Base-by-base conservation (phyloP, 2,113 vertebrate species). In the Sporophila hypoxantha region DNA sequence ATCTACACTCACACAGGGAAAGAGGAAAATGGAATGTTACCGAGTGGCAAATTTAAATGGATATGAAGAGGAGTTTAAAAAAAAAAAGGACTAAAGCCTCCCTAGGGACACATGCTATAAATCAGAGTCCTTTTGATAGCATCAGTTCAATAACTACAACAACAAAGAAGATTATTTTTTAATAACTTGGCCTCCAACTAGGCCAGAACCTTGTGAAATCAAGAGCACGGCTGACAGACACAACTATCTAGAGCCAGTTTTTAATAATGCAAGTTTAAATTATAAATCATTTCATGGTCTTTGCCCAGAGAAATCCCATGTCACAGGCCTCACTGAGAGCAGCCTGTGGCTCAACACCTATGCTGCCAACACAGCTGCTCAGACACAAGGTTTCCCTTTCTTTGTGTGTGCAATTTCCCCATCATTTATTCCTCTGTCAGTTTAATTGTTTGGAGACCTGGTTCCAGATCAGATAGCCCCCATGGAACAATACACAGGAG, bases 81-180 rank as follows among this genome's bases (percentile, higher is more conserved):
- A 27, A 78, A 87, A 7, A 20, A 5, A 8, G 37, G 12, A 56
- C n/a, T 92, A 77, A 94, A 93, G 6, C n/a, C 20, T 93, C 71
- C 20, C 29, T 78, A 56, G 70, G 85, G 67, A 52, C 13, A 86
- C 34, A 39, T 39, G 49, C 17, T 77, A 46, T 87, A 93, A 73
- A 95, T 91, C 85, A 91, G 32, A 89, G 79, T 94, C 46, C 36
- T 52, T 96, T 85, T 87, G 91, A 87, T 92, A 94, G 57, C 59
- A 87, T 66, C 73, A 82, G 73, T 87, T 90, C 69, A 91, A 94
- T 92, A 94, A 93, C 41, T 61, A 66, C 25, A 82, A 71, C 74
- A 92, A 92, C 68, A 93, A 56, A 52, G 55, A 88, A 92, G 67
- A 68, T 85, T 93, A 86, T 69, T 94, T 93, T 95, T 95, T 92